Evolutionary conservation across 2,888 invertebrate genomes (phyloP), one percentile per base, ranked within the genome.

Genomic region (Boloria selene): DNA sequence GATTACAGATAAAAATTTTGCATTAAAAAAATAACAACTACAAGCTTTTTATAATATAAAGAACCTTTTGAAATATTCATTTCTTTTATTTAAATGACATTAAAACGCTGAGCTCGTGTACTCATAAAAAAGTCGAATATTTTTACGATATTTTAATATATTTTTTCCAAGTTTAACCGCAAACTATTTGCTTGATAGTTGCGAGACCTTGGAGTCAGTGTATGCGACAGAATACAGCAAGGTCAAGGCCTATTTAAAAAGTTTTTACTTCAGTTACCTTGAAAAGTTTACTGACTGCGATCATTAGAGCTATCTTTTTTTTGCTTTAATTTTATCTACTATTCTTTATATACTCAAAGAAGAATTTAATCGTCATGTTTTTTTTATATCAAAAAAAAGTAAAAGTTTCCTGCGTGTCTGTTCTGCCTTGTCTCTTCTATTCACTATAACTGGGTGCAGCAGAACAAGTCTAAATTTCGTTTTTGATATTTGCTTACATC

Each of bases 391-490:
- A 42, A 42, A 67, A 59, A 66, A n/a, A 47, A 52, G 49, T 65
- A 77, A 85, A 82, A 82, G 87, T 82, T 88, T 85, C 86, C 84
- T 87, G 75, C 81, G 79, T 77, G 76, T 64, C 75, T 80, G 88
- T 90, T 91, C 90, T 91, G 91, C 88, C 82, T 82, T 81, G 82
- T 81, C 75, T 84, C 75, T 79, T 75, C 71, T 67, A 69, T 75
- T 66, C 80, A 79, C 79, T 77, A 79, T 77, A 75, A 82, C 81
- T 83, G 86, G 84, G 83, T 80, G 78, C 80, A 77, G 89, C 90
- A 91, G 92, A 92, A 91, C 90, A 87, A 87, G 93, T 93, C 92
- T 93, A 92, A 93, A 92, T 92, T 90, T 92, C 92, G 86, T 92
- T 92, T 93, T 93, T 93, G 92, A 81, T 91, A 90, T 92, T 92